These are phyloP conservation scores for Catharus ustulatus DNA, from an alignment of 2,797 vertebrate species.

Conservation along the genomic window DNA sequence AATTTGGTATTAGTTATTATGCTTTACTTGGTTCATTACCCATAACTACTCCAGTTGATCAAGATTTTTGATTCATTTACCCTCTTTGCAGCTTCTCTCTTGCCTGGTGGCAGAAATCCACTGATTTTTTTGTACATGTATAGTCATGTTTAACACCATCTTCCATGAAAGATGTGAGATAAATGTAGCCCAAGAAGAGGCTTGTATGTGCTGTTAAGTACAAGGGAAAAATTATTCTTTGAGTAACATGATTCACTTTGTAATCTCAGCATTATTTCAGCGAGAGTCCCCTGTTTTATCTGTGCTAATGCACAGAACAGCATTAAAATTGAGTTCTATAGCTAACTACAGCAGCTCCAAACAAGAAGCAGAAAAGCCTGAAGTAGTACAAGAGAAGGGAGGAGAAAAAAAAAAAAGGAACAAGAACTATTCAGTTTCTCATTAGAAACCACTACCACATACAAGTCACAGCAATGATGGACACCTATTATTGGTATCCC, in stretches of 20 bases:
- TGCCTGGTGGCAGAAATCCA: neutral
- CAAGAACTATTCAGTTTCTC: neutral
- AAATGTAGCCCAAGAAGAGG: neutral
- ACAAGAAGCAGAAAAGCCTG: neutral
- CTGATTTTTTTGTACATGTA: neutral
- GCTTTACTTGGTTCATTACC: neutral
- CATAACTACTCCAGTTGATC: neutral
- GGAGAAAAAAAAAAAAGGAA: neutral
- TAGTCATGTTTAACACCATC: neutral
- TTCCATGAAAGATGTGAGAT: neutral
- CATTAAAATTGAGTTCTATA: neutral
- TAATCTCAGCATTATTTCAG: neutral
- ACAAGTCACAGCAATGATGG: neutral
- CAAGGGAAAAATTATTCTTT: neutral
- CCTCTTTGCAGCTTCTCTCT: neutral
- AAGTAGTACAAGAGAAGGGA: neutral
- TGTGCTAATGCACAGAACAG: neutral
- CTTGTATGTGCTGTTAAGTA: neutral
- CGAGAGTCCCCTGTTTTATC: neutral
- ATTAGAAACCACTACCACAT: neutral
- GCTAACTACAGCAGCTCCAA: neutral
- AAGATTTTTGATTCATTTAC: neutral
- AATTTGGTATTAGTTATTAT: neutral
- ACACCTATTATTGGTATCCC: neutral
- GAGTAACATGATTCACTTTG: neutral